A percentile compares a stretch with the other conserved stretches of the same genome.
Conservation (phyloP, 1,140 invertebrate species). For the Zaprionus taronus region DNA sequence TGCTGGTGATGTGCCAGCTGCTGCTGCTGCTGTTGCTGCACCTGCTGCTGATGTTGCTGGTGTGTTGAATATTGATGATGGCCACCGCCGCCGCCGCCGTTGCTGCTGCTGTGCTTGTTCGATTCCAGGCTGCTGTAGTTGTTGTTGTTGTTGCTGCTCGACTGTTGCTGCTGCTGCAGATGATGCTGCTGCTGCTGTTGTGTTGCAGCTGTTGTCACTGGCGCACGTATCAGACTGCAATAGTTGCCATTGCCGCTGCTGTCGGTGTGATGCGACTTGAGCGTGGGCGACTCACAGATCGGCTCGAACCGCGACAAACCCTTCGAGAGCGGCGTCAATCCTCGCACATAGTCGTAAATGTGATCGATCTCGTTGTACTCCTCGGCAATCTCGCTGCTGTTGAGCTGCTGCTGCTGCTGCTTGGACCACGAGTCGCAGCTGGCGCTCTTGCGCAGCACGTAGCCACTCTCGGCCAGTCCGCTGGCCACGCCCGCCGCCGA, state of each 20-base stretch:
- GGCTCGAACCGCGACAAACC: slow-evolving; percentile 87
- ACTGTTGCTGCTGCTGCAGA: slow-evolving; percentile 37
- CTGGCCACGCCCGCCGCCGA: slow-evolving; percentile 84
- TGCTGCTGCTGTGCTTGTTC: slow-evolving; percentile 80
- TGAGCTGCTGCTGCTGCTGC: slow-evolving; percentile 71
- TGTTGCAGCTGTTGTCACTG: slow-evolving; percentile 47
- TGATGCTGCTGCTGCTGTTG: slow-evolving; percentile 38
- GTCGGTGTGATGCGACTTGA: slow-evolving; percentile 81
- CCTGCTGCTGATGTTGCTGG: slow-evolving; percentile 28
- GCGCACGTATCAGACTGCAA: slow-evolving; percentile 77
- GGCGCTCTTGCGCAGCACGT: slow-evolving; percentile 89
- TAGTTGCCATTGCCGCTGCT: slow-evolving; percentile 82
- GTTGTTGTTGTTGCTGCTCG: slow-evolving; percentile 67
- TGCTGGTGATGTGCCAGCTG: slow-evolving; percentile 57
- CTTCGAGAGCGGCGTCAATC: slow-evolving; percentile 94
- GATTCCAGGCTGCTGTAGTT: slow-evolving; percentile 83
- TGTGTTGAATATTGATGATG: slow-evolving; percentile 42
- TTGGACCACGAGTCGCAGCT: slow-evolving; percentile 87
- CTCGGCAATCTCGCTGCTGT: slow-evolving; percentile 87
- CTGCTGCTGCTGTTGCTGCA: slow-evolving; percentile 33
- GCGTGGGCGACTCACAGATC: slow-evolving; percentile 84
- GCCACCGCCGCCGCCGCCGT: slow-evolving; percentile 27
- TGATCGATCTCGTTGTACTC: slow-evolving; percentile 98
- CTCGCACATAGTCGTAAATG: slow-evolving; percentile 97
- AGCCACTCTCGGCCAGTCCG: slow-evolving; percentile 84